These are phyloP conservation scores for Nasonia oneida DNA, from an alignment of 2,888 invertebrate genomes.

Conservation along the genomic window DNA sequence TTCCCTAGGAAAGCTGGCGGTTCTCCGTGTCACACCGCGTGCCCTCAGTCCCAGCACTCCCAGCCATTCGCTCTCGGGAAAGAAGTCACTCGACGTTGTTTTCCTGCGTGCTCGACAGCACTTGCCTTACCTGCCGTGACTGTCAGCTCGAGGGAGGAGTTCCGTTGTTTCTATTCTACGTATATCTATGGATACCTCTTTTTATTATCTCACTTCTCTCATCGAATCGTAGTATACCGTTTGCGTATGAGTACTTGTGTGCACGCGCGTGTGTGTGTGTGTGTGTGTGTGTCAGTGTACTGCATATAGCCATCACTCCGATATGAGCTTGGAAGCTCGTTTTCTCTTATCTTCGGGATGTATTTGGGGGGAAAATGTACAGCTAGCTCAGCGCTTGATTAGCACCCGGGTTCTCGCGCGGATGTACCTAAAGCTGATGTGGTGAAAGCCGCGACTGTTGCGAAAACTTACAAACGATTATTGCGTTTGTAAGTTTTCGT, in stretches of 20 bases:
- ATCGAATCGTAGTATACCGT: background rate
- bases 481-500: conserved; percentile 28
- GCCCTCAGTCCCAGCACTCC: no score
- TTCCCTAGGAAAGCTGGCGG: no score
- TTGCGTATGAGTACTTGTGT: no score
- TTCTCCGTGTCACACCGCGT: no score
- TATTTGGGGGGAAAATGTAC: background rate
- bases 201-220: background rate
- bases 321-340: background rate
- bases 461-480: background rate
- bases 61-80: no score
- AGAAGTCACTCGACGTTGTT: background rate
- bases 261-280: no score
- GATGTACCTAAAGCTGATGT: background rate
- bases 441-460: background rate
- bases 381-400: background rate
- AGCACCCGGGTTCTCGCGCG: background rate
- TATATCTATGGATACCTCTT: background rate
- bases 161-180: background rate
- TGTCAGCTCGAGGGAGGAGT: background rate
- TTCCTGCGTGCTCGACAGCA: background rate
- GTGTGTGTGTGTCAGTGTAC: no score
- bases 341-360: background rate
- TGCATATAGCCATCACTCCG: no score
- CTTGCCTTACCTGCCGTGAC: background rate